Evolutionary conservation across 92 coral and sea anemone species (phyloP), one percentile per base, ranked within the genome.

Genomic region (Epizoanthus scotinus): DNA sequence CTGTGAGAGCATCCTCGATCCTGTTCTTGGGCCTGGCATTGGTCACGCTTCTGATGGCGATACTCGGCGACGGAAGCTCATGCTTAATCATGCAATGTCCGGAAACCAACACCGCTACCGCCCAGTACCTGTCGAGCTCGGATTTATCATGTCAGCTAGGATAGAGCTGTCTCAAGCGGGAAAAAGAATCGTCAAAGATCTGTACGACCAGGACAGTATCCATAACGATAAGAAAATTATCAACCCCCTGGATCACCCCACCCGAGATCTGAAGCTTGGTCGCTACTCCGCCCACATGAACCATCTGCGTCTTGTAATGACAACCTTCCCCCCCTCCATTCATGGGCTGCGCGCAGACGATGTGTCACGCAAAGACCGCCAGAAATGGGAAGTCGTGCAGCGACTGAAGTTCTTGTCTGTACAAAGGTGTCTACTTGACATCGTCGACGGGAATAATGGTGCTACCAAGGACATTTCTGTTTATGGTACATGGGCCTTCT

Each of bases 401-500:
- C 12, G 27, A 60, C 10, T 60, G 66, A 87, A 87, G 57, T 84
- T 88, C 84, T 71, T 36, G 6, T 36, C 27, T 47, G 87, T 83
- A 3, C 87, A 84, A 69, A 44, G 66, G 34, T 87, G 85, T 68
- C 82, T 87, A 1, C 85, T 87, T 5, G 87, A 83, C 87, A 87
- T 87, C 71, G 78, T 67, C 18, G 18, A 84, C 6, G 87, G 87
- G 19, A 78, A 49, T 55, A 78, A 87, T 25, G 88, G 88, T 22
- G 88, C 65, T 63, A 63, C 84, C 62, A 79, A 79, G 66, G 91
- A 84, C 79, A 78, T 66, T 66, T 88, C 91, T 22, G 88, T 84
- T 6, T 79, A 79, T 78, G 91, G 91, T 42, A 79, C 91, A 7
- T 88, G 86, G 85, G 91, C 91, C 13, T 88, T 88, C 68, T 74